Base-by-base conservation (phyloP, 1,140 invertebrate species). In the Bathynomus jamesi region DNA sequence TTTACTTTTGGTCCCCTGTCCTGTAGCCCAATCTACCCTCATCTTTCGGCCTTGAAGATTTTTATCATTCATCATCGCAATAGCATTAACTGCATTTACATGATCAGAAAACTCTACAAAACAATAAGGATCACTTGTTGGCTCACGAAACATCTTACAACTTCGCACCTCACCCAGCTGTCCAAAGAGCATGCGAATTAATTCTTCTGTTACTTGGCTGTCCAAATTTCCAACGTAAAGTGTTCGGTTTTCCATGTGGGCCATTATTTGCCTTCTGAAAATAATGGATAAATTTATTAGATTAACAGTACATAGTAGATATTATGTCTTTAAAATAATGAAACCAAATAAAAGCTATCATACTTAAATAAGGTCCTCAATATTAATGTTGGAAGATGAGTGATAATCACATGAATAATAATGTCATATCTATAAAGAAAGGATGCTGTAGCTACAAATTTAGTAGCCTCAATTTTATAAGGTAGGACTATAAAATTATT, bases 71-170 rank as follows among this genome's bases (percentile, higher is more conserved):
- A 99, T 98, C 81, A 95, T 94, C 81, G 92, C 90, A 79, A 98
- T 85, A 61, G 96, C 96, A 72, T 95, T 95, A 67, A 93, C 89
- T 78, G 96, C 96, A 78, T 91, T 90, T 81, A 90, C 87, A 83
- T 98, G 95, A 84, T 93, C 94, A 78, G 88, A 89, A 84, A 98
- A 99, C 85, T 99, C 96, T 69, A 99, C 91, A 83, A 99, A 99
- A 68, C 95, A 96, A 85, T 98, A 99, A 2, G 95, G 95, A 86
- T 99, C 96, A 83, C 94, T 95, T 77, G 94, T 76, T 32, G 74
- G 72, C 81, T 87, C 86, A 69, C 84, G 83, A 72, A 87, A 87
- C 68, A 87, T 86, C 82, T 87, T 87, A 75, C 86, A 87, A 73
- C 85, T 85, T 78, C 83, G 84, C 68, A 86, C 85, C 64, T 81